Evolutionary conservation across 1,140 invertebrate genomes (phyloP).

Genomic region (Periplaneta americana): DNA sequence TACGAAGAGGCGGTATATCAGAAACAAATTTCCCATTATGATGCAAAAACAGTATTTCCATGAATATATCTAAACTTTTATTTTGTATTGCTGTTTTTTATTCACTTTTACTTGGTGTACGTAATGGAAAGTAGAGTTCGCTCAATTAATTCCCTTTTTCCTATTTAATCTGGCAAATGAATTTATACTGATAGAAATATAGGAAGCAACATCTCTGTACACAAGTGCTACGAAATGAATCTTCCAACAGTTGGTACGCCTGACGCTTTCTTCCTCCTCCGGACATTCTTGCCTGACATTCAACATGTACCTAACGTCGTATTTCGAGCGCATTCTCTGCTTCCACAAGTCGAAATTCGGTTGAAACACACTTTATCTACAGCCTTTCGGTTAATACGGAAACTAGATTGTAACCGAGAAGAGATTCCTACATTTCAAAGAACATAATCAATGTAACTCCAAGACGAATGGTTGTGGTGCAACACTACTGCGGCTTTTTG

Average conservation of each 20-base stretch:
- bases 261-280: not conserved
- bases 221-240: not conserved
- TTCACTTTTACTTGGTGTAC: too few species aligned
- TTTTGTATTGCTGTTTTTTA: too few species aligned
- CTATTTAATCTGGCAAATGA: too few species aligned
- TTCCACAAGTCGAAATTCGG: too few species aligned
- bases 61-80: too few species aligned
- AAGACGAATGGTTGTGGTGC: not conserved
- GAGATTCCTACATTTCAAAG: not conserved
- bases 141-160: too few species aligned
- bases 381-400: not conserved
- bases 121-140: too few species aligned
- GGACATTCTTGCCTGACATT: not conserved
- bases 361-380: not conserved
- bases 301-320: not conserved
- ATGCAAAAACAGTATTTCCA: too few species aligned
- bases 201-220: too few species aligned
- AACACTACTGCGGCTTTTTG: not conserved
- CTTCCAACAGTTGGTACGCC: not conserved
- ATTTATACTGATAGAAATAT: too few species aligned
- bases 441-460: not conserved
- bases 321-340: not conserved
- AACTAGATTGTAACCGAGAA: not conserved
- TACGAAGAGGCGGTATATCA: too few species aligned
- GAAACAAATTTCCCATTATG: too few species aligned